Conservation (phyloP, 2,797 vertebrate genomes). For the Amblyraja radiata region DNA sequence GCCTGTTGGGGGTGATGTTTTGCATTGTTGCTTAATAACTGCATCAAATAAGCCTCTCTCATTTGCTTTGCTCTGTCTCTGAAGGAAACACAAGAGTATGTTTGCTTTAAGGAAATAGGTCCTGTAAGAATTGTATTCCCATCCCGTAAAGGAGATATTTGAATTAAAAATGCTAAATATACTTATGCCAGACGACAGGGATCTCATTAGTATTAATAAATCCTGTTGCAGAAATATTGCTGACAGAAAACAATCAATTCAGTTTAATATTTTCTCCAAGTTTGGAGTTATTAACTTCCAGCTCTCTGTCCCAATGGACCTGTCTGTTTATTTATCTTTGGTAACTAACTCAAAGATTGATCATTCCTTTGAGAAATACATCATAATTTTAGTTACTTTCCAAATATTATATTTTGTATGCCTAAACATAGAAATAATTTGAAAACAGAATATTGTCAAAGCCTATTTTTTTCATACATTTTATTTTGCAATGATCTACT, state of each 20-base stretch:
- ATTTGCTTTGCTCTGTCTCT: neutral
- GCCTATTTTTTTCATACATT: neutral
- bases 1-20: neutral
- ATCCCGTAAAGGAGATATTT: neutral
- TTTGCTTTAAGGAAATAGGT: neutral
- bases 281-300: neutral
- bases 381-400: neutral
- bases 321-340: neutral
- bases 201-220: neutral
- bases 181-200: neutral
- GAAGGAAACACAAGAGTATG: neutral
- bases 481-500: neutral
- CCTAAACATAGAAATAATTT: neutral
- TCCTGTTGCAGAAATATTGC: neutral
- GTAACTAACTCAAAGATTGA: neutral
- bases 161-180: neutral
- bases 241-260: neutral
- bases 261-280: neutral
- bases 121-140: neutral
- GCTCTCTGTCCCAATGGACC: neutral
- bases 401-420: neutral
- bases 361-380: neutral
- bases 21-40: neutral
- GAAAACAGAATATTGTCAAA: neutral
- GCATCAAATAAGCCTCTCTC: neutral